Conservation (phyloP, 2,888 invertebrate species). For the Strigamia transsilvanica region DNA sequence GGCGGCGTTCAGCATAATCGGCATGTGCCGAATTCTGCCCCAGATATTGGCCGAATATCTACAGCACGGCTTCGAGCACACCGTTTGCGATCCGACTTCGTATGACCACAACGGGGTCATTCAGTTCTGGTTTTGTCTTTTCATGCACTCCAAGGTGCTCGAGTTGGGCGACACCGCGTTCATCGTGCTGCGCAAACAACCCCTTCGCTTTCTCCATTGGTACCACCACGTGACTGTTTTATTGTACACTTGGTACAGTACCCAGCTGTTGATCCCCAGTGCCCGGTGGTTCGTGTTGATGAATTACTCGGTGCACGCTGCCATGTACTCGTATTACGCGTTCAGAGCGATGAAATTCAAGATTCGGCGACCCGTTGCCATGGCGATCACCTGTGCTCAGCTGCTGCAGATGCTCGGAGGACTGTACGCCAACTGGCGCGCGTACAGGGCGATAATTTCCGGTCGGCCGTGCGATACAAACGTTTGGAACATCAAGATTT, state of each 20-base stretch:
- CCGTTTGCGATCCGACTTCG: no score
- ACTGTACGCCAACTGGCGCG: conserved; percentile 87
- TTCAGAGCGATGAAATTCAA: conserved; percentile 83
- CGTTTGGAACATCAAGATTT: conserved; percentile 82
- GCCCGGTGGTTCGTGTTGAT: conserved; percentile 90
- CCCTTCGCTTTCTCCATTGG: conserved; percentile 94
- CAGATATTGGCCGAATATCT: no score
- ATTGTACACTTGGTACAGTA: conserved; percentile 66
- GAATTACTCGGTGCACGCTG: conserved; percentile 90
- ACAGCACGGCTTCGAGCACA: no score
- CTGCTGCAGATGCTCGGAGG: conserved; percentile 94
- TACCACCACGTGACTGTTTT: conserved; percentile 66
- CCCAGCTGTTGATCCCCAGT: conserved; percentile 65
- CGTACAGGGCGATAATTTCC: conserved; percentile 71
- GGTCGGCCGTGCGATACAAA: conserved; percentile 83
- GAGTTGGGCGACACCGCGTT: conserved; percentile 96
- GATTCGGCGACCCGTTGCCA: conserved; percentile 80
- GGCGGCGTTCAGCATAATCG: conserved; percentile 94
- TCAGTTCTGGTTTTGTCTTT: no score
- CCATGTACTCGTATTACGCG: conserved; percentile 93
- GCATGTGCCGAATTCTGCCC: conserved; percentile 76
- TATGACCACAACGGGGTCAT: no score
- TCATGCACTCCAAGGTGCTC: conserved; percentile 90
- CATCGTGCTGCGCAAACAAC: conserved; percentile 87
- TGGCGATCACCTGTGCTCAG: conserved; percentile 90